Base-by-base conservation (phyloP, 1,140 invertebrate genomes). In the Druon quercuslanigerum region DNA sequence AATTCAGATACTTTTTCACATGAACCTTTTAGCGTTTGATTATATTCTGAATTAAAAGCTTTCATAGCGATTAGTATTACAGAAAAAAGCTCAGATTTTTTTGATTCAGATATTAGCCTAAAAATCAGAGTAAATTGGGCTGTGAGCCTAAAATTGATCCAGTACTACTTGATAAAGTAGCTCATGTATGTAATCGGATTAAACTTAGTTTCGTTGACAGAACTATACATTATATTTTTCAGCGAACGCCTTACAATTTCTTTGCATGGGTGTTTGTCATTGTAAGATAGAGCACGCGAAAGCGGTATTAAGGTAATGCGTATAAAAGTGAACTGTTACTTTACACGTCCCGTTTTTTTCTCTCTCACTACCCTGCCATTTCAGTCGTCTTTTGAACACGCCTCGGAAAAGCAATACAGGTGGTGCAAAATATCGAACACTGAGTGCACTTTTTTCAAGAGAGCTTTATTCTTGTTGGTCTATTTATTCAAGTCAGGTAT, bases 251-350 rank as follows among this genome's bases (percentile, higher is more conserved):
- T 66, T 40, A 33, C 60, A 40, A 66, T 66, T 66, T 66, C 60
- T 66, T 75, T 52, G 46, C 25, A n/a, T 57, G 20, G 73, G 13
- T 72, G 25, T 77, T 76, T 79, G 60, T 66, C 25, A 66, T 40
- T 66, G 25, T 66, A 66, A 66, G 60, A 66, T 66, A 66, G 71
- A 33, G 78, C 81, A 80, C 81, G 82, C 77, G 77, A 78, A 79
- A 77, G 16, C 57, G 71, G 75, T 74, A 84, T 84, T 84, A 81
- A 66, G 73, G 56, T 71, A 40, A 66, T 66, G 60, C 60, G 60
- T 66, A 46, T 66, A 66, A 66, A 66, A 66, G 60, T 66, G 60
- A 66, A 66, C 60, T 40, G 54, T 66, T 66, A 66, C 60, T 66
- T 66, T 46, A 66, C 57, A 66, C 60, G 25, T 60, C 57, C 57